A percentile compares a stretch with the other conserved stretches of the same genome.
Conservation (phyloP, 2,888 invertebrate genomes). For the Ennomos quercinarius region DNA sequence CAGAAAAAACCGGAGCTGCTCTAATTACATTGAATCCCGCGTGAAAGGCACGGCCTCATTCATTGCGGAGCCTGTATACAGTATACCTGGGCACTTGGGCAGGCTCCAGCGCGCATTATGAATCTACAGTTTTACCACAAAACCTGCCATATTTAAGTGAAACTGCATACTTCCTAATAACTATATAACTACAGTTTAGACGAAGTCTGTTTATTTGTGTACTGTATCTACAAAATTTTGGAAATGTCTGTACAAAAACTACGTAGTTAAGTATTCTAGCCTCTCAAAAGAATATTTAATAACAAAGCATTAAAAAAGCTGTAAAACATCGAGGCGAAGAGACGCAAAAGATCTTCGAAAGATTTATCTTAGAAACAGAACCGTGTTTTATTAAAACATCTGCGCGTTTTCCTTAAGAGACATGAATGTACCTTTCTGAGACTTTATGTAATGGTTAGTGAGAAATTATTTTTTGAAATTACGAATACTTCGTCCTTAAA, state of each 20-base stretch:
- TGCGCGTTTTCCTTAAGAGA: slow-evolving; percentile 43
- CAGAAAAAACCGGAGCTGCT: slow-evolving; percentile 68
- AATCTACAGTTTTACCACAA: slow-evolving; percentile 49
- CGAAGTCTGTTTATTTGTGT: background rate
- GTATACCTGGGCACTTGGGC: slow-evolving; percentile 52
- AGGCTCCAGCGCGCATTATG: slow-evolving; percentile 45
- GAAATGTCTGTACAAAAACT: no score
- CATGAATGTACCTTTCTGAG: slow-evolving; percentile 42
- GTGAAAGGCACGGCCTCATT: slow-evolving; percentile 70
- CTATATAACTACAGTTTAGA: slow-evolving; percentile 1
- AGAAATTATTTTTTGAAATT: no score
- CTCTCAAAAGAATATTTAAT: no score
- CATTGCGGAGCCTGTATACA: slow-evolving; percentile 57
- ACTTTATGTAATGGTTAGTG: slow-evolving; percentile 27
- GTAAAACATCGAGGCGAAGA: background rate
- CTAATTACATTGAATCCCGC: slow-evolving; percentile 78
- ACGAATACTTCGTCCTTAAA: no score
- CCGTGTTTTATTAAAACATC: slow-evolving; percentile 45
- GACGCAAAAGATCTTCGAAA: slow-evolving; percentile 28
- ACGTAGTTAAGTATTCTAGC: no score
- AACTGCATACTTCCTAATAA: slow-evolving; percentile 30
- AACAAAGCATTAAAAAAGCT: background rate
- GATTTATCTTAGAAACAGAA: slow-evolving; percentile 40
- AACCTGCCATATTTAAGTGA: slow-evolving; percentile 34
- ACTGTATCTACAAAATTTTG: no score